Evolutionary conservation across 2,888 invertebrate genomes (phyloP), one percentile per base, ranked within the genome.

Genomic region (Callyntrura sp.): DNA sequence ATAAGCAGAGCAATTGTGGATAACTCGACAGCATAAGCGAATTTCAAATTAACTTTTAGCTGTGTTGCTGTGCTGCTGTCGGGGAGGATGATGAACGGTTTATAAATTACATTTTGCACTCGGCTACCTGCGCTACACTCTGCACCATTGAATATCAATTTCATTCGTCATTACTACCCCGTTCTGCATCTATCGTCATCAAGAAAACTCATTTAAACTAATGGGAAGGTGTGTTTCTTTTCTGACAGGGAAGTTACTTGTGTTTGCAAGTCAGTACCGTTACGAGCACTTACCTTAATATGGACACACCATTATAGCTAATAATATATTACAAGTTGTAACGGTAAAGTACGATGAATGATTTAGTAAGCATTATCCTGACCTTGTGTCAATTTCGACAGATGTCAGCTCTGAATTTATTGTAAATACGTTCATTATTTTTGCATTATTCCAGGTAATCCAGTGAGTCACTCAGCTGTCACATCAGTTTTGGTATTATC

Each of bases 181-280:
- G 17, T 57, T 57, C 60, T 23, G 60, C 25, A 62, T 5, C 6
- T 11, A 20, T 23, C 20, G n/a, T 17, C 14, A 57, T 35, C 23
- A 62, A 9, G 6, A 23, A 25, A 25, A 23, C 45, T 70, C 17
- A 70, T 70, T 70, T 17, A 70, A 70, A 45, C 9, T 35, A 45
- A 70, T 48, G 14, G 73, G 23, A 48, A 73, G 73, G 73, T 73
- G 73, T 48, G 73, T 73, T 73, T 48, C 6, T 48, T 73, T 45
- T 48, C 6, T 48, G 11, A 23, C 20, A 35, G 48, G 48, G 23
- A 73, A 48, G 20, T 68, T 4, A 43, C 23, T n/a, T 48, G 45
- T 73, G 35, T 73, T 73, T 45, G 23, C n/a, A n/a, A n/a, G n/a
- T 48, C 9, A 48, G 48, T 23, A 48, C 73, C 48, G 73, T 73